A percentile compares a stretch with the other conserved stretches of the same genome.
These are phyloP conservation scores for Macrophya alboannulata DNA, from an alignment of 2,888 invertebrate genomes.

Conservation along the genomic window DNA sequence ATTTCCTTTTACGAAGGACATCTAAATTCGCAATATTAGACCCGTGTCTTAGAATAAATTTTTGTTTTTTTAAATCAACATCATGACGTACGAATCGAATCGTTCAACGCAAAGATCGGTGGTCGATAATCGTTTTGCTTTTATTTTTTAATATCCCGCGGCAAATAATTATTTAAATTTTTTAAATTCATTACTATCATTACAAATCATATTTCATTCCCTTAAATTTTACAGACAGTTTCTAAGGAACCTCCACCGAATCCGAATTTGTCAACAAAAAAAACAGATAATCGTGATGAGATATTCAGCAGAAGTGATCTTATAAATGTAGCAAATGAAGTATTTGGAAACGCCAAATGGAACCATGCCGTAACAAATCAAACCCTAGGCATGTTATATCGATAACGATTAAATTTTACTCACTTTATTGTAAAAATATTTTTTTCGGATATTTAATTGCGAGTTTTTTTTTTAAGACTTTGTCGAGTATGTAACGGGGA, in stretches of 20 bases:
- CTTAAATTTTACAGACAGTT: constrained; percentile 11
- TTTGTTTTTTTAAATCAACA: background rate
- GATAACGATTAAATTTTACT: constrained; percentile 21
- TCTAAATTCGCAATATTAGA: background rate
- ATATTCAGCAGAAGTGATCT: constrained; percentile 62
- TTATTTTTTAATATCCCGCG: background rate
- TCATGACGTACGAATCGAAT: background rate
- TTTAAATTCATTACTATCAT: background rate
- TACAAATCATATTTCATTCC: background rate
- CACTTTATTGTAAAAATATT: background rate
- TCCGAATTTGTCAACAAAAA: background rate
- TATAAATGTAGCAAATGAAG: constrained; percentile 65
- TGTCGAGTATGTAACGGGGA: constrained; percentile 66
- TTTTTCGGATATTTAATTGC: background rate
- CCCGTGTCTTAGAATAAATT: too few relatives aligned
- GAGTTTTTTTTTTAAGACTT: constrained; percentile 66
- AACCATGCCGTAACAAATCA: constrained; percentile 68
- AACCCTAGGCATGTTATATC: constrained; percentile 64
- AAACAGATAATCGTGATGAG: constrained; percentile 38
- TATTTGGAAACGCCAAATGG: constrained; percentile 68
- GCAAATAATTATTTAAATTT: background rate
- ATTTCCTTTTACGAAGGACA: background rate
- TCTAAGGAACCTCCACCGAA: constrained; percentile 1
- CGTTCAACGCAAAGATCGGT: background rate
- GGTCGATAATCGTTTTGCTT: background rate